These are phyloP conservation scores for Campoplex nolae DNA, from an alignment of 2,888 invertebrate genomes.

Conservation along the genomic window DNA sequence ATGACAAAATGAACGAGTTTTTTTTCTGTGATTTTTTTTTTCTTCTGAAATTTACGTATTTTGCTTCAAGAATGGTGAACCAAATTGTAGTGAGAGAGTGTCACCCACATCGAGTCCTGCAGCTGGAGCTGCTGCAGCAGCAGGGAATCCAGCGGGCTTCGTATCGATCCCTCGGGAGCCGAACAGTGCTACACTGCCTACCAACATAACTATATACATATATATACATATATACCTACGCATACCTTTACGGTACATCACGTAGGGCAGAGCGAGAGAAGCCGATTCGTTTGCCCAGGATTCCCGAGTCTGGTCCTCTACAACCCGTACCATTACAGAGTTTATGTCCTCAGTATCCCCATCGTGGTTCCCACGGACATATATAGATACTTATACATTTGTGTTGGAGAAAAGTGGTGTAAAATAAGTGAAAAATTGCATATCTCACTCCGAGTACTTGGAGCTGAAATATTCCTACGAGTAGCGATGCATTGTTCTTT, in stretches of 20 bases:
- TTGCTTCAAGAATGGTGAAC: conserved; percentile 15
- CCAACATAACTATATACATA: background rate
- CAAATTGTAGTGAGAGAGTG: conserved; percentile 49
- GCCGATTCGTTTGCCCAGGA: conserved; percentile 60
- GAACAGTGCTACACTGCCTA: conserved; percentile 52
- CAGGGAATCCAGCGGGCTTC: conserved; percentile 68
- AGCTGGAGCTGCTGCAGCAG: conserved; percentile 61
- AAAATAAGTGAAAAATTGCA: conserved; percentile 9
- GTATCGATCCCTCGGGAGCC: conserved; percentile 78
- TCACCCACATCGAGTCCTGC: conserved; percentile 64
- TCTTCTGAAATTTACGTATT: background rate
- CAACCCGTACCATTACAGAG: conserved; percentile 52
- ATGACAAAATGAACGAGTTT: background rate
- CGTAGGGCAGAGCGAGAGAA: conserved; percentile 60
- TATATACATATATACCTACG: conserved; percentile 15
- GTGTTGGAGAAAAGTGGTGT: background rate
- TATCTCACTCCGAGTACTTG: background rate
- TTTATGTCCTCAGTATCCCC: conserved; percentile 50
- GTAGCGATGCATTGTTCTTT: background rate
- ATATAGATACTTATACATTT: background rate
- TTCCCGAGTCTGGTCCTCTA: conserved; percentile 51
- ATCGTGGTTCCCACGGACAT: conserved; percentile 25
- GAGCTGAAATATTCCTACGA: background rate
- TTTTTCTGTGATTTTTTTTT: background rate
- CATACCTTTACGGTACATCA: conserved; percentile 71